Evolutionary conservation across 1,140 invertebrate genomes (phyloP).

Genomic region (Marisa cornuarietis): DNA sequence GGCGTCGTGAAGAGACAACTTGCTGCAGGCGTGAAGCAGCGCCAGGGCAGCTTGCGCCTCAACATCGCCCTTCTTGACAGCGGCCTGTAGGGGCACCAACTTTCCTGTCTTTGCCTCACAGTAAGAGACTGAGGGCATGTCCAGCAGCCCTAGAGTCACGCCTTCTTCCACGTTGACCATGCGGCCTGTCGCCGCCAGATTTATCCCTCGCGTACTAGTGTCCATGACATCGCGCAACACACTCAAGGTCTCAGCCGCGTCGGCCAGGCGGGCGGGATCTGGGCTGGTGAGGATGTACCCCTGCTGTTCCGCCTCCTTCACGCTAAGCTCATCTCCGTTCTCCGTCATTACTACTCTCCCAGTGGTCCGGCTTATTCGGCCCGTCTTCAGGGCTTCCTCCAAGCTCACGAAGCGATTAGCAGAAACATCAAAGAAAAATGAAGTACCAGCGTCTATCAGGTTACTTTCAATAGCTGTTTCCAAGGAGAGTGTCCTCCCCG

Average conservation of each 20-base stretch:
- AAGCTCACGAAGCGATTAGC: slow-evolving; percentile 50
- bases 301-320: slow-evolving; percentile 49
- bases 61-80: slow-evolving; percentile 49
- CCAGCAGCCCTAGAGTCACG: slow-evolving; percentile 47
- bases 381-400: slow-evolving; percentile 48
- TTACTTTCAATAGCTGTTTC: slow-evolving; percentile 80
- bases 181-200: slow-evolving; percentile 32
- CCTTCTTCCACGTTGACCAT: slow-evolving; percentile 53
- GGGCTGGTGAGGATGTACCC: slow-evolving; percentile 49
- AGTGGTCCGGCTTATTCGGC: slow-evolving; percentile 47
- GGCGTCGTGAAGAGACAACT: slow-evolving; percentile 72
- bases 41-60: slow-evolving; percentile 68
- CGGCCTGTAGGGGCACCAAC: slow-evolving; percentile 41
- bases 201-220: slow-evolving; percentile 41
- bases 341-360: slow-evolving; percentile 51
- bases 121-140: slow-evolving; percentile 48
- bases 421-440: slow-evolving; percentile 54
- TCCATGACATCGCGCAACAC: slow-evolving; percentile 46
- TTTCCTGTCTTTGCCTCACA: slow-evolving; percentile 40
- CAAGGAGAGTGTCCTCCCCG: slow-evolving; percentile 52
- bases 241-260: slow-evolving; percentile 45
- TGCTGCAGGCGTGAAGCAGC: slow-evolving; percentile 75
- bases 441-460: slow-evolving; percentile 77
- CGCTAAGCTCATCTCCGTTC: slow-evolving; percentile 48
- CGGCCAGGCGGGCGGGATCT: slow-evolving; percentile 45